A percentile compares a stretch with the other conserved stretches of the same genome.
Conservation (phyloP, 2,888 invertebrate species). For the Stictocephala bisonia region DNA sequence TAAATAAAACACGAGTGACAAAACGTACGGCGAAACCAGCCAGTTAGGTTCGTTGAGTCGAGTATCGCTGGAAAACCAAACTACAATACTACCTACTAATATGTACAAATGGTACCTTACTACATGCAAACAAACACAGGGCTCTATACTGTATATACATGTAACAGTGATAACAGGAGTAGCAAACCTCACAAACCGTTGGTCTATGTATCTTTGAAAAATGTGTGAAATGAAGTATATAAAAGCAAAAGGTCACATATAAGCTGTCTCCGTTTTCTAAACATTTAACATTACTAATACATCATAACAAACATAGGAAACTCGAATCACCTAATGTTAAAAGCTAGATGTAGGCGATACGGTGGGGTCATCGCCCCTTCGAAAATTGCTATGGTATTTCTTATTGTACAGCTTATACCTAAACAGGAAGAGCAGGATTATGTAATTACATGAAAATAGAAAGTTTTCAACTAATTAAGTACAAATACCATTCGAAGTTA, state of each 20-base stretch:
- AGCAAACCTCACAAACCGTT: conserved; percentile 44
- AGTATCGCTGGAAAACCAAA: conserved; percentile 38
- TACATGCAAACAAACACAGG: conserved; percentile 56
- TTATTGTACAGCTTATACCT: conserved; percentile 43
- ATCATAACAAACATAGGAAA: conserved; percentile 42
- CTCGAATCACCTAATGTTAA: conserved; percentile 44
- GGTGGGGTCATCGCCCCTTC: neutral
- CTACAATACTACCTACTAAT: conserved; percentile 28
- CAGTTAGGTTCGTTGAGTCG: conserved; percentile 53
- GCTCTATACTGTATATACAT: conserved; percentile 39
- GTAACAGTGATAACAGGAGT: conserved; percentile 30
- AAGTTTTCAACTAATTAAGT: conserved; percentile 35
- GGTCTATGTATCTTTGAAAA: conserved; percentile 37
- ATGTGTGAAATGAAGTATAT: conserved; percentile 42
- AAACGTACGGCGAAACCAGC: conserved; percentile 48
- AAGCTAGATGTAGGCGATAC: conserved; percentile 37
- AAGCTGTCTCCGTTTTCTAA: conserved; percentile 40
- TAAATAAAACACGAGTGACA: conserved; percentile 23
- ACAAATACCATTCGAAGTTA: conserved; percentile 33
- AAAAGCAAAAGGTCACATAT: conserved; percentile 42
- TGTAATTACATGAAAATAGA: conserved; percentile 40
- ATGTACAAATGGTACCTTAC: conserved; percentile 50
- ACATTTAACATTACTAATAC: conserved; percentile 40
- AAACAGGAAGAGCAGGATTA: conserved; percentile 46
- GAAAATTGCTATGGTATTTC: conserved; percentile 29